Percentiles rank a stretch among this genome's conserved stretches.
Evolutionary conservation across 2,888 invertebrate genomes (phyloP).

Genomic region (Eurytoma californica): DNA sequence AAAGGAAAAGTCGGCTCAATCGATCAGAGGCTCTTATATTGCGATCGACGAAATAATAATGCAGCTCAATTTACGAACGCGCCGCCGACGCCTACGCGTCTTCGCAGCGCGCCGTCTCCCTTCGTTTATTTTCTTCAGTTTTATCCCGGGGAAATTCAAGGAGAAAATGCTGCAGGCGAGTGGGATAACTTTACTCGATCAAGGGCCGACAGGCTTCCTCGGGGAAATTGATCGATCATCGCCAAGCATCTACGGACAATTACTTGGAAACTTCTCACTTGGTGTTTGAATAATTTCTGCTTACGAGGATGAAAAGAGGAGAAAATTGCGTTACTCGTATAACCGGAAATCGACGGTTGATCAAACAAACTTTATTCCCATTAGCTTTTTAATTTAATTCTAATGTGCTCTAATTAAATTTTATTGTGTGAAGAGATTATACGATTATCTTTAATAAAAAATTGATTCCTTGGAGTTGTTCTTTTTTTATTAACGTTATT

Average conservation of each 20-base stretch:
- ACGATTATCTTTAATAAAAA: too few relatives aligned
- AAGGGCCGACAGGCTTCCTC: background rate
- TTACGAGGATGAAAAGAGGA: background rate
- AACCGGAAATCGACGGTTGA: too few relatives aligned
- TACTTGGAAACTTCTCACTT: too few relatives aligned
- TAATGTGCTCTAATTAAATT: too few relatives aligned
- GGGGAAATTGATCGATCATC: constrained; percentile 40
- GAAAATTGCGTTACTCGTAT: background rate
- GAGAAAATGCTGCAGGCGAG: constrained; percentile 17
- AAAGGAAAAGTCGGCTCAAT: constrained; percentile 22
- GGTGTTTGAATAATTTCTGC: too few relatives aligned
- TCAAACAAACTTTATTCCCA: too few relatives aligned
- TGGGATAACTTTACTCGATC: background rate
- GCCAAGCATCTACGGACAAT: too few relatives aligned
- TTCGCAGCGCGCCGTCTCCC: background rate
- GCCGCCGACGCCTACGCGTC: background rate
- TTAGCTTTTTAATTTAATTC: too few relatives aligned
- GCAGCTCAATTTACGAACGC: background rate
- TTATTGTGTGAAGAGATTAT: too few relatives aligned
- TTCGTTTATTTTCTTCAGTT: constrained; percentile 15
- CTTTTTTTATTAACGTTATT: too few relatives aligned
- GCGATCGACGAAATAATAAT: constrained; percentile 6
- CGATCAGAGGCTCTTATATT: constrained; percentile 19
- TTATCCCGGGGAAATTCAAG: constrained; percentile 14
- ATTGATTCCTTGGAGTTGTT: too few relatives aligned